Base-by-base conservation (phyloP, 2,797 vertebrate species). In the Siniperca obscura region DNA sequence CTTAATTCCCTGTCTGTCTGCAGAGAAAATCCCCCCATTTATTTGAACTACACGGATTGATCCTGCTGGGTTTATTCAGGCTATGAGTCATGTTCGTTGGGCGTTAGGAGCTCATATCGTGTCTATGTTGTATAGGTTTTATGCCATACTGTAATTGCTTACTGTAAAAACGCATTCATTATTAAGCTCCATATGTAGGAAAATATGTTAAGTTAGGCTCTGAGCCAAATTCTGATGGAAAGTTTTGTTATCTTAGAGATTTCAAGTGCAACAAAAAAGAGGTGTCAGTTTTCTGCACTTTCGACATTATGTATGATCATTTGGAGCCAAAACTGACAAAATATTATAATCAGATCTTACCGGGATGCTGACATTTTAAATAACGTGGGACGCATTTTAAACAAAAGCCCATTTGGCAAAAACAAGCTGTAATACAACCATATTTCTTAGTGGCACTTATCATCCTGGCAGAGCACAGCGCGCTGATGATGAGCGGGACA, bases 1-100 rank as follows among this genome's bases (percentile, higher is more conserved):
- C 79, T 91, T 92, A 90, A 92, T 91, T 91, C 86, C 64, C 74
- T 27, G 76, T 92, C 87, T 90, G 91, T 92, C 90, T 89, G 81
- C 75, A 27, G 60, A 81, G 86, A 92, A 91, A 92, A 92, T 90
- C 90, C 88, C 55, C 48, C 82, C 69, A 83, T 90, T 91, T 91
- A 91, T 91, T 93, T 90, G 78, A 92, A 87, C 74, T 72, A 57
- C 76, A 36, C 22, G 30, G 61, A 93, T 93, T 93, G 92, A 93
- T 93, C 88, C 89, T 46, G 56, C 84, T 25, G 70, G 84, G 83
- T 89, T 91, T 86, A 87, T 88, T 86, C 88, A 81, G 76, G 71
- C 78, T 78, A 66, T 90, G 88, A 90, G 86, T 92, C 90, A 87
- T 90, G 86, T 91, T 89, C 60, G 25, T 60, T 80, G 65, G 86